Base-by-base conservation (phyloP, 1,140 invertebrate species). In the Cherax destructor region DNA sequence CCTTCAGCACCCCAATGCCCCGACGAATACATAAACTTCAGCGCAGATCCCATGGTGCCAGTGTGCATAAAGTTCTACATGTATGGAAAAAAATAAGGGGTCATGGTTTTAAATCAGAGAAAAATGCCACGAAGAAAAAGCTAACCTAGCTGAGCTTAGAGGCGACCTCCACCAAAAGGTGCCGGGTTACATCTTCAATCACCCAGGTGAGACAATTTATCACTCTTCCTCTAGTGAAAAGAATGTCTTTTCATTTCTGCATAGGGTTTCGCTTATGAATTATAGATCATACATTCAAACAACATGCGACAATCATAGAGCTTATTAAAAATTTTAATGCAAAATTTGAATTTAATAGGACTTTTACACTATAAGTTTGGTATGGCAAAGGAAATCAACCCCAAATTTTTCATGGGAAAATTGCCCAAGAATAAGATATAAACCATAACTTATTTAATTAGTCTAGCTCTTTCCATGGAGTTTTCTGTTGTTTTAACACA, bases 151-250 rank as follows among this genome's bases (percentile, higher is more conserved):
- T 6, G 47, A 49, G 49, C 78, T 80, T 7, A 41, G 52, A 11
- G 78, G 78, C 3, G 9, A 80, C 9, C 78, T n/a, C 0, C 78
- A 80, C 78, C n/a, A n/a, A n/a, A n/a, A n/a, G n/a, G n/a, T n/a
- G n/a, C n/a, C n/a, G 3, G 9, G 4, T 11, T 80, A 80, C 50
- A 80, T 80, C n/a, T 9, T 47, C 10, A 7, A 50, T 9, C 78
- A 41, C 49, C 78, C 78, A 80, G 78, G 78, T 80, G 30, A 41
- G 30, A 41, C n/a, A 69, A 41, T 78, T 78, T 78, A 18, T 78
- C 30, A 24, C 30, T n/a, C 3, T 21, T n/a, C 76, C 41, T 21
- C 41, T 18, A 24, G 11, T 41, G 11, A 1, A 24, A 1, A 13
- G 30, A 21, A 18, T n/a, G 3, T 78, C 11, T 78, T 0, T 41